These are phyloP conservation scores for Oncorhynchus mykiss DNA, from an alignment of 2,113 vertebrate genomes.

Conservation along the genomic window DNA sequence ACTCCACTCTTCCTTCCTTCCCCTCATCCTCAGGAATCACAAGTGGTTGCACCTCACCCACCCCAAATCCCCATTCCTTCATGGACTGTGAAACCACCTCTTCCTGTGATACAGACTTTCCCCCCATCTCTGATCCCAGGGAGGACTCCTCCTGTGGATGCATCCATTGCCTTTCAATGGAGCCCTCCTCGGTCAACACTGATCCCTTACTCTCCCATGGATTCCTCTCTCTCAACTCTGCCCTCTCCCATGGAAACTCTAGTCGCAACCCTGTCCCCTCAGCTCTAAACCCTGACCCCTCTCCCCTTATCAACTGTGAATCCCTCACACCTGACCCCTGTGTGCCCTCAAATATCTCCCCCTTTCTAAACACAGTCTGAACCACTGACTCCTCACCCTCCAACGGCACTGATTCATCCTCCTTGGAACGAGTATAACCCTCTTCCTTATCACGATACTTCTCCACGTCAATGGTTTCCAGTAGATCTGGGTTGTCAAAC, in stretches of 20 bases:
- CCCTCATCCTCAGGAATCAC: constrained; percentile 5
- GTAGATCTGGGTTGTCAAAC: neutral
- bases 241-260: neutral
- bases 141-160: neutral
- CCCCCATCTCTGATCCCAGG: neutral
- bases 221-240: constrained; percentile 1
- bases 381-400: neutral
- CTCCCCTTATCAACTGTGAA: neutral
- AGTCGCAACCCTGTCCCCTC: constrained; percentile 1
- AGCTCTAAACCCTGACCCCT: neutral
- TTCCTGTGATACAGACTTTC: neutral
- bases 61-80: neutral
- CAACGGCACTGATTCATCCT: neutral
- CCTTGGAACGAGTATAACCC: neutral
- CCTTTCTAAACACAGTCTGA: neutral
- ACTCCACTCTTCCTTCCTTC: neutral
- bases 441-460: constrained; percentile 1
- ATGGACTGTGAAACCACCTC: neutral
- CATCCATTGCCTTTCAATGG: constrained; percentile 2
- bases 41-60: neutral
- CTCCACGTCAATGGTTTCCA: neutral
- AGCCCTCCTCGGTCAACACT: constrained; percentile 7
- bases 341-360: neutral
- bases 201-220: neutral
- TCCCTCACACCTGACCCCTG: neutral